A percentile compares a stretch with the other conserved stretches of the same genome.
Conservation (phyloP, 2,888 invertebrate species). For the Drosophila mayaguana region DNA sequence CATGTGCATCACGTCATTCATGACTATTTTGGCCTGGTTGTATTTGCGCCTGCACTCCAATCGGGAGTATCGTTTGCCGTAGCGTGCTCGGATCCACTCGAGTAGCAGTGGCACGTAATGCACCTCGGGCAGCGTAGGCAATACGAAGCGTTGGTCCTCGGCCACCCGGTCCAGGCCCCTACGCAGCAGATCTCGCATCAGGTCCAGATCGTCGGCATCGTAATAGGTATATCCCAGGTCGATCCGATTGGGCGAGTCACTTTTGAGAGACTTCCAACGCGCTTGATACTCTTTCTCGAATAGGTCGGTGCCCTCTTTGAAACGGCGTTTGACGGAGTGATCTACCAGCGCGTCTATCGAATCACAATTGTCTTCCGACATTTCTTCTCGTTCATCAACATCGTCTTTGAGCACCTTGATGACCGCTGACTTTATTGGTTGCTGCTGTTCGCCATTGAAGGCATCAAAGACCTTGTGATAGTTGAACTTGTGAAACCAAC, state of each 20-base stretch:
- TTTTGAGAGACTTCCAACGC: too few species aligned
- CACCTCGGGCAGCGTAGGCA: constrained; percentile 79
- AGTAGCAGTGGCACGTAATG: constrained; percentile 73
- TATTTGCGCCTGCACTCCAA: constrained; percentile 48
- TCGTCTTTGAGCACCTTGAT: constrained; percentile 57
- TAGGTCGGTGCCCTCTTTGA: constrained; percentile 31
- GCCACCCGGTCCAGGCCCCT: constrained; percentile 66
- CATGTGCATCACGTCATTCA: constrained; percentile 47
- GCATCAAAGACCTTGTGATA: constrained; percentile 49
- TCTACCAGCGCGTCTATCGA: constrained; percentile 38
- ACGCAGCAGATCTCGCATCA: constrained; percentile 73
- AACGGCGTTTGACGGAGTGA: constrained; percentile 45
- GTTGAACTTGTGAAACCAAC: constrained; percentile 36
- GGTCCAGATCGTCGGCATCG: constrained; percentile 64
- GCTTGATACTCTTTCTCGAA: constrained; percentile 34
- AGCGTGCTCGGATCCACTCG: constrained; percentile 78
- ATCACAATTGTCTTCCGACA: constrained; percentile 18
- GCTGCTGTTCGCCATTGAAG: constrained; percentile 4
- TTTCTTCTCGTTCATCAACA: constrained; percentile 43
- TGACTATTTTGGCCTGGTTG: constrained; percentile 38
- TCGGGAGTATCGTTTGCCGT: constrained; percentile 71
- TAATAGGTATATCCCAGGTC: constrained; percentile 47
- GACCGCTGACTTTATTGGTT: constrained; percentile 40
- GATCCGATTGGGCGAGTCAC: constrained; percentile 1
- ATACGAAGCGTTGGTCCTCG: constrained; percentile 75